Evolutionary conservation across 2,888 invertebrate species (phyloP), one percentile per base, ranked within the genome.

Genomic region (Agrotis clavis): DNA sequence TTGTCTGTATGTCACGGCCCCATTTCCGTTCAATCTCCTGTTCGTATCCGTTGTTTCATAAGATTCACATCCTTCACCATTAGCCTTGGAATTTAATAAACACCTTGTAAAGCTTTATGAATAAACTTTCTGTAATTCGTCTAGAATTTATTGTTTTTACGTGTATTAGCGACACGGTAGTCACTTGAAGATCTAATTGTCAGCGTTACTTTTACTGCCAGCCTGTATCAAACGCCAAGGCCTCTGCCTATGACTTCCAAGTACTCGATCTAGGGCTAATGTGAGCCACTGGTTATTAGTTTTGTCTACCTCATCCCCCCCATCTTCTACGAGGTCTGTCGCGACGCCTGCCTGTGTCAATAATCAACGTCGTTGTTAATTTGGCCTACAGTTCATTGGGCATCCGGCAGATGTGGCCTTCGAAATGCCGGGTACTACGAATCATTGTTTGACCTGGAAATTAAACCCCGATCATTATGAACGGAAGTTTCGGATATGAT

Each of bases 21-120:
- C 53, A 65, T 82, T 79, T 79, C 86, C 86, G 73, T 69, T 86
- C 77, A 74, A 85, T 85, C 85, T 86, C 86, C 85, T 82, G 64
- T 45, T 47, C 60, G 61, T 81, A 73, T 86, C 77, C 84, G 86
- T 70, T 74, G 74, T 82, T 72, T 74, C 54, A 53, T 65, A 82
- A 84, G 76, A 81, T 65, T 72, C 45, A 75, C 68, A 81, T 86
- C 85, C 85, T 85, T 75, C 68, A 60, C 48, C 51, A 30, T 19
- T 48, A 76, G 57, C 83, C 78, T 85, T 79, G 71, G 47, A 62
- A 47, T 69, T 82, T 67, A 71, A 70, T 79, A 69, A 60, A 54
- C 47, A 61, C 50, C 70, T 62, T 57, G 57, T 76, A 77, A 45
- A 51, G n/a, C 51, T 74, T 62, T 70, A 83, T 67, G 54, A 62